These are phyloP conservation scores for Nipponia nippon DNA, from an alignment of 2,113 vertebrate genomes.

Conservation along the genomic window DNA sequence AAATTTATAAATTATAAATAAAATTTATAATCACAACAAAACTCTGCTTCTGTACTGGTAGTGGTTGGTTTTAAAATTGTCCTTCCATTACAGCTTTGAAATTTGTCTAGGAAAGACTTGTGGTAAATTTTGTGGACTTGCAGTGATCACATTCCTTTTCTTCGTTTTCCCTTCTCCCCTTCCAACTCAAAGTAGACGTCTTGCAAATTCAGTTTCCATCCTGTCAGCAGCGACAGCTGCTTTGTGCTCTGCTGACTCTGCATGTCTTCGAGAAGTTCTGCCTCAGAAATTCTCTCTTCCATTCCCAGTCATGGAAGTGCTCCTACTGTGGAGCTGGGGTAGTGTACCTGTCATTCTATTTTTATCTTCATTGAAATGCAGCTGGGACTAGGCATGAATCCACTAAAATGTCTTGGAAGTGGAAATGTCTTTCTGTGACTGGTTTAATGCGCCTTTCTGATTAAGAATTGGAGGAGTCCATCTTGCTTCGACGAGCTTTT, in stretches of 20 bases:
- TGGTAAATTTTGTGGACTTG: background rate
- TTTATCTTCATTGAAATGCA: slow-evolving; percentile 35
- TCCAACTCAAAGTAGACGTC: background rate
- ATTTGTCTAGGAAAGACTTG: background rate
- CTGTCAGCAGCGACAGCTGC: background rate
- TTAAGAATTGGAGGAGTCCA: background rate
- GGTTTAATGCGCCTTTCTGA: background rate
- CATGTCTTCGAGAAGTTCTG: background rate
- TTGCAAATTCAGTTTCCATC: background rate
- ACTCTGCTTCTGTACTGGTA: background rate
- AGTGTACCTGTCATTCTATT: background rate
- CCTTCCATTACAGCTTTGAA: background rate
- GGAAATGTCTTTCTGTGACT: slow-evolving; percentile 14
- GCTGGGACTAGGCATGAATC: background rate
- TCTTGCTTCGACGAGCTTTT: background rate
- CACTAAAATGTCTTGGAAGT: background rate
- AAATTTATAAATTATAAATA: too few relatives aligned
- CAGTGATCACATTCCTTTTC: background rate
- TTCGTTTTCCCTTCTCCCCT: background rate
- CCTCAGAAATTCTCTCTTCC: background rate
- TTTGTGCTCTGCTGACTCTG: background rate
- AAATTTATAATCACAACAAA: too few relatives aligned
- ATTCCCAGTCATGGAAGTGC: background rate
- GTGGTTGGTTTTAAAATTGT: background rate
- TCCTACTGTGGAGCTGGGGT: background rate